Percentiles rank a stretch among this genome's conserved stretches.
These are phyloP conservation scores for Denticeps clupeoides DNA, from an alignment of 2,797 vertebrate genomes.

Conservation along the genomic window DNA sequence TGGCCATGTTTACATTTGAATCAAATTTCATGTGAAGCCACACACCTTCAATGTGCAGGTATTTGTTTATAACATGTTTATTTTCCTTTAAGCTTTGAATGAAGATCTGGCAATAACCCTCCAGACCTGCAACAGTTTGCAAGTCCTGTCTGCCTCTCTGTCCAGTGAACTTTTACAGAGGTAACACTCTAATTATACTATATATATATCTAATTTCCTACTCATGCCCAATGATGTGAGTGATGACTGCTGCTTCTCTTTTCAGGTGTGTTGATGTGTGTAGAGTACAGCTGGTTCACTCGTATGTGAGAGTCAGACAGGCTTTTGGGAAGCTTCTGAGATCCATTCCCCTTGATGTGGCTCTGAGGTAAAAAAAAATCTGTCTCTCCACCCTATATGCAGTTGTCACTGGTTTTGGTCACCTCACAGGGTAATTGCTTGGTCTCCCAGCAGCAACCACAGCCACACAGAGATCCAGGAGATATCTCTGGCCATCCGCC, in stretches of 20 bases:
- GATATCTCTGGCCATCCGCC: slow-evolving; percentile 82
- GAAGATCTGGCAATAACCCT: slow-evolving; percentile 84
- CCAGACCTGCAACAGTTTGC: slow-evolving; percentile 83
- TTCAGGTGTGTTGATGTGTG: slow-evolving; percentile 88
- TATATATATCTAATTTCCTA: not conserved
- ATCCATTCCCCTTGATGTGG: slow-evolving; percentile 79
- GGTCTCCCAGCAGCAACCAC: slow-evolving; percentile 63
- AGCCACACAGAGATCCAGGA: slow-evolving; percentile 83
- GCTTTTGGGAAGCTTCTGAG: slow-evolving; percentile 86
- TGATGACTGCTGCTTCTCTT: not conserved
- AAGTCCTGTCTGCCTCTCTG: slow-evolving; percentile 78
- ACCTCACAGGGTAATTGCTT: not conserved
- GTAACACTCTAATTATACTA: slow-evolving; percentile 40
- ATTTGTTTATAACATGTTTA: not conserved
- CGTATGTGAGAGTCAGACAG: slow-evolving; percentile 78
- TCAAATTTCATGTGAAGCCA: no score
- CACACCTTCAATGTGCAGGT: no score
- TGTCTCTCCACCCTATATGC: not conserved
- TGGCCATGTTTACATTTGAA: not conserved
- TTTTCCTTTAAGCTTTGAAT: slow-evolving; percentile 65
- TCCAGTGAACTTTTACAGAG: slow-evolving; percentile 83
- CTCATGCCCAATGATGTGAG: not conserved
- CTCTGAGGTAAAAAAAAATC: slow-evolving; percentile 66
- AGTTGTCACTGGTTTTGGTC: not conserved
- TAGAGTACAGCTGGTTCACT: slow-evolving; percentile 86